phyloP scores from a whole-genome alignment of 1,140 invertebrate species.

The Drosophila subobscura region DNA sequence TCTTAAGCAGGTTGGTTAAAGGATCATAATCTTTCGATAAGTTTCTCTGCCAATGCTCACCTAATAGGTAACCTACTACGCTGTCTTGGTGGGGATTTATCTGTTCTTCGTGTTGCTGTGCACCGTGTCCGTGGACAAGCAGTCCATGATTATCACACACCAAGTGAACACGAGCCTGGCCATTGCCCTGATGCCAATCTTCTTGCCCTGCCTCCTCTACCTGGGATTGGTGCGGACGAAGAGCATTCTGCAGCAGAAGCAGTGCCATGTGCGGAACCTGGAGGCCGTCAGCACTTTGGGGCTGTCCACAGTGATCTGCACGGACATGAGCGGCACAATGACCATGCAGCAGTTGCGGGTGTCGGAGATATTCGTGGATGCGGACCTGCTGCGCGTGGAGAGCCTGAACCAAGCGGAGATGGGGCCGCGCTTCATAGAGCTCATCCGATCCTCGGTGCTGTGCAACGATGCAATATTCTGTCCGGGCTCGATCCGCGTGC shows the following conservation, averaged over 20 bases:
- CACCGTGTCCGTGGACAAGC: not conserved
- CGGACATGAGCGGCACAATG: constrained; percentile 25
- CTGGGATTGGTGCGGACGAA: constrained; percentile 25
- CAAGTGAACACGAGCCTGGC: constrained; percentile 21
- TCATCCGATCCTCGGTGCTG: constrained; percentile 34
- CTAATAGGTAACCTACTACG: constrained; percentile 29
- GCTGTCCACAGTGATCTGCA: constrained; percentile 48
- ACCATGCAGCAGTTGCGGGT: constrained; percentile 29
- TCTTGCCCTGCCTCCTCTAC: constrained; percentile 36
- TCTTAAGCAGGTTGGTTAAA: constrained; percentile 26
- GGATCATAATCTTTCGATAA: too few relatives aligned
- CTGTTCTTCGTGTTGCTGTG: constrained; percentile 1
- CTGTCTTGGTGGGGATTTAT: not conserved
- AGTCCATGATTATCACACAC: not conserved
- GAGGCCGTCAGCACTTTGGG: constrained; percentile 44
- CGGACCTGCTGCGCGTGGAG: not conserved
- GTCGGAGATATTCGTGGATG: constrained; percentile 44
- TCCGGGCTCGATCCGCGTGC: constrained; percentile 38
- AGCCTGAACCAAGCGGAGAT: accelerated
- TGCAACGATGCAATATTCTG: constrained; percentile 47
- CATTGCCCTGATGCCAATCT: constrained; percentile 29
- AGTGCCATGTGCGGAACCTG: constrained; percentile 41
- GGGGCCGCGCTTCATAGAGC: not conserved
- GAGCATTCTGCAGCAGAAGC: not conserved
- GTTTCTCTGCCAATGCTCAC: too few relatives aligned